Conservation (phyloP, 2,797 vertebrate species). For the Micrastur ruficollis region DNA sequence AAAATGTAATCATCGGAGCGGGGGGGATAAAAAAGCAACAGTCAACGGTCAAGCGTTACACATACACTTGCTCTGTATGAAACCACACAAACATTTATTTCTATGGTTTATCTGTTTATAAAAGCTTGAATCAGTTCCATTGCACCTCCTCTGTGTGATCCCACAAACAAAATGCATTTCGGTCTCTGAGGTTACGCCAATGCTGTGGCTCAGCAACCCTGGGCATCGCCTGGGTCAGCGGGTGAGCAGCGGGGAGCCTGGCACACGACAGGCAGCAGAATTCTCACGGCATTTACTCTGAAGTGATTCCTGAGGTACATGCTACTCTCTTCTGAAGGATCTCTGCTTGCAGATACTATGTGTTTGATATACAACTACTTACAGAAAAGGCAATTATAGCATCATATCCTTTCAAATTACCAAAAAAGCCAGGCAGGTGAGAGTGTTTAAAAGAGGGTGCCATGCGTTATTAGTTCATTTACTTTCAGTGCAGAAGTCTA, state of each 20-base stretch:
- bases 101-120: not conserved
- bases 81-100: slow-evolving; percentile 18
- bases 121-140: not conserved
- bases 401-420: not conserved
- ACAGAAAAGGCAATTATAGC: not conserved
- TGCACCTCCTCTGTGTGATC: not conserved
- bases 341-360: not conserved
- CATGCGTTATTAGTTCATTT: not conserved
- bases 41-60: not conserved
- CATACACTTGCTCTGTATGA: not conserved
- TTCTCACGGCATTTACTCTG: not conserved
- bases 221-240: rapidly evolving
- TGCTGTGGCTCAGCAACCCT: rapidly evolving
- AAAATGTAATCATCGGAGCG: rapidly evolving
- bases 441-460: not conserved
- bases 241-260: not conserved
- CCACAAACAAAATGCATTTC: rapidly evolving
- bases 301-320: not conserved
- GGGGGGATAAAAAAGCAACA: not conserved
- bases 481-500: not conserved
- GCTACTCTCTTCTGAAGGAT: not conserved
- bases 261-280: not conserved
- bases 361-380: not conserved
- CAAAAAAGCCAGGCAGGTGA: not conserved
- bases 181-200: not conserved